phyloP scores from a whole-genome alignment of 1,140 invertebrate species.

The Drosophila sturtevanti region DNA sequence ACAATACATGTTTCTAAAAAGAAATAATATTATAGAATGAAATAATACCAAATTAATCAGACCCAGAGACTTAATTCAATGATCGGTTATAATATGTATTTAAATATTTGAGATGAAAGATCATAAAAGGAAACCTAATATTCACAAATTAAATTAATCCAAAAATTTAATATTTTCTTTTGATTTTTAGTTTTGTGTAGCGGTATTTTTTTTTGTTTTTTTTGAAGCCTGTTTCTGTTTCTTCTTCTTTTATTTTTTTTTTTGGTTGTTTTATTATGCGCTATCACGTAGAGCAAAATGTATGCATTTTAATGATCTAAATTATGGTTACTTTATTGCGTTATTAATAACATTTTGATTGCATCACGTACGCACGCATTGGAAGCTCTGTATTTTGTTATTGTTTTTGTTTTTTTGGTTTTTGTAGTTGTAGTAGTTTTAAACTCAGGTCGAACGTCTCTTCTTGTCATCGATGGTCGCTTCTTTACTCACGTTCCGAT shows the following conservation, averaged over 20 bases:
- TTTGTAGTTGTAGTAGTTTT: neutral
- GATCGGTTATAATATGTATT: too few relatives aligned
- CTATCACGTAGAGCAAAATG: constrained; percentile 67
- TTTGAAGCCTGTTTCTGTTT: neutral
- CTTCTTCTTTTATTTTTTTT: constrained; percentile 11
- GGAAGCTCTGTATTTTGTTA: neutral
- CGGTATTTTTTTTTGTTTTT: neutral
- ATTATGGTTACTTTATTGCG: constrained; percentile 80
- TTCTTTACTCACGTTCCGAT: constrained; percentile 58
- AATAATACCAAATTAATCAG: too few relatives aligned
- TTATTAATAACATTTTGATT: constrained; percentile 81
- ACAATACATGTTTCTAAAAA: too few relatives aligned
- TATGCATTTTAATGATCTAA: constrained; percentile 78
- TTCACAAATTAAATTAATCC: too few relatives aligned
- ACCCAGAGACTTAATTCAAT: too few relatives aligned
- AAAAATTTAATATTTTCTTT: neutral
- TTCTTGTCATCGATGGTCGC: constrained; percentile 16
- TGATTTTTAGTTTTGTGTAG: neutral
- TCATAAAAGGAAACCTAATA: too few relatives aligned
- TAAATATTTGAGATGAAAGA: too few relatives aligned
- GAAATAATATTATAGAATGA: too few relatives aligned
- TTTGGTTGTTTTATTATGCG: constrained; percentile 28
- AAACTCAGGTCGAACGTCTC: neutral
- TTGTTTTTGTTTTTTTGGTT: constrained; percentile 12
- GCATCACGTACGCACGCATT: constrained; percentile 77